Evolutionary conservation across 2,113 vertebrate genomes (phyloP).

Genomic region (Diphyllodes magnificus): DNA sequence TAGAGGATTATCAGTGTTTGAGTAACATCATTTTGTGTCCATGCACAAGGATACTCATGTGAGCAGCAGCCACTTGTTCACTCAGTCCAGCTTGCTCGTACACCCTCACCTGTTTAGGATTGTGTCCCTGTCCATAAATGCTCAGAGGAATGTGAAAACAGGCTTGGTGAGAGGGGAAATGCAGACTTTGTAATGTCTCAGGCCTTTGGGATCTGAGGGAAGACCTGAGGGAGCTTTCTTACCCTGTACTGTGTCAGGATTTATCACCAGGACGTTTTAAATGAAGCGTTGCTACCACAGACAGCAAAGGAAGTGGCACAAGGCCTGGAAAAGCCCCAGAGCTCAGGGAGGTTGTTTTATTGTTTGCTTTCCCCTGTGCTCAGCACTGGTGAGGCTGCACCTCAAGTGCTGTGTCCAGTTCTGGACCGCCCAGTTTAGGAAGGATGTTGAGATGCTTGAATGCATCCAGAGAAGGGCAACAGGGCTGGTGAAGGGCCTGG

Average conservation of each 20-base stretch:
- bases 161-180: background rate
- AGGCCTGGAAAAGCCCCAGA: background rate
- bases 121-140: background rate
- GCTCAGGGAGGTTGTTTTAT: background rate
- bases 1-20: background rate
- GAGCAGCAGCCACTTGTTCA: background rate
- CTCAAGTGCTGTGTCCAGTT: background rate
- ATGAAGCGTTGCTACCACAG: background rate
- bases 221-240: background rate
- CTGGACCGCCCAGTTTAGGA: background rate
- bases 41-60: background rate
- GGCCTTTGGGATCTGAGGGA: background rate
- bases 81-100: fast-evolving
- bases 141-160: background rate
- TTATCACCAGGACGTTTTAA: background rate
- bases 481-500: background rate
- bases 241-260: fast-evolving
- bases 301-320: background rate
- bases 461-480: background rate
- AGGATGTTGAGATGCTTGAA: background rate
- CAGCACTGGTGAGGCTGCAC: fast-evolving
- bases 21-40: background rate
- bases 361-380: background rate
- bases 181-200: background rate
- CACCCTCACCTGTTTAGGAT: background rate